Evolutionary conservation across 2,888 invertebrate genomes (phyloP), one percentile per base, ranked within the genome.

Genomic region (Blera fallax): DNA sequence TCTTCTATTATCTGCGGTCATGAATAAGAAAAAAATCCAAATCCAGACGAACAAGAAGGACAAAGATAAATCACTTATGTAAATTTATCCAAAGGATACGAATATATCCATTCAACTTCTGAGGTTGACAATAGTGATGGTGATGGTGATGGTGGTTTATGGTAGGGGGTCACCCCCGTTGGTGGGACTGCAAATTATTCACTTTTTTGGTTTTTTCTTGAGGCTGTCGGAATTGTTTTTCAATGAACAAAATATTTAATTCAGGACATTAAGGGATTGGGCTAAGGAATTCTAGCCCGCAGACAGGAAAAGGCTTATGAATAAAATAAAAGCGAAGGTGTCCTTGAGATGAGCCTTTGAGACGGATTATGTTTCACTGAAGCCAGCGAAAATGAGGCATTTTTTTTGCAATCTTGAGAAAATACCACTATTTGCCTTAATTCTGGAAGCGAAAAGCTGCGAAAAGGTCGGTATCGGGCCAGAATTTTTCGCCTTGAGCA

Each of bases 41-140:
- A 43, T 43, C 16, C 60, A 40, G 40, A 50, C 21, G 52, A 81
- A 58, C 40, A 74, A 27, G 67, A 45, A 18, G 50, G 83, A 73
- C 69, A 67, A 74, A 73, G 67, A 84, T 84, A 73, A 79, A 84
- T 84, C 83, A 79, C 67, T 83, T 79, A 79, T 73, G 83, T 48
- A 78, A 83, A 83, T 79, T 79, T 67, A 62, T n/a, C 60, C 67
- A 52, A 32, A 27, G 32, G 79, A 34, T 14, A 54, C 24, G n/a
- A n/a, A 24, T 24, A 24, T 70, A 77, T 34, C 62, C 60, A 67
- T 69, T 79, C 60, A 67, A 73, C 79, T 67, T 67, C 54, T 73
- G 54, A 24, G 72, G 78, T 54, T 60, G 54, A 73, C 78, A 67
- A 43, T 69, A 73, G 45, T 65, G 77, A 29, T 48, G 48, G 18